Conservation (phyloP, 2,797 vertebrate genomes). For the Chiroxiphia lanceolata region DNA sequence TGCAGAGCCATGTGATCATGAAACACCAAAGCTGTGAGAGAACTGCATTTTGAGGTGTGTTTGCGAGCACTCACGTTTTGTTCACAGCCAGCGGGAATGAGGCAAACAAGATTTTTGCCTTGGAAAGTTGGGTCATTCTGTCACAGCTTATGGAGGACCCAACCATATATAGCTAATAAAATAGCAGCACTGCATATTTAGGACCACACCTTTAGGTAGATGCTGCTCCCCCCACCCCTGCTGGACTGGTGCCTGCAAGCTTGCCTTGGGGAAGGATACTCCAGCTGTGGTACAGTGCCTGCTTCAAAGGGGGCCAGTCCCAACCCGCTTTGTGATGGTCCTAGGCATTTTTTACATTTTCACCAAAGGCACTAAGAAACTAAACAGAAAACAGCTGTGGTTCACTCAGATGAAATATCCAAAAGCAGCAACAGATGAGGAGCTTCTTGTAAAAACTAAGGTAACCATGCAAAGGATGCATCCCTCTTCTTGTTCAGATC, state of each 20-base stretch:
- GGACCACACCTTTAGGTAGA: background rate
- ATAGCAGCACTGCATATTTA: background rate
- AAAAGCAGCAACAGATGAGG: background rate
- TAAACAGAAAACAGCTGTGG: background rate
- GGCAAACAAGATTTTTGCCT: background rate
- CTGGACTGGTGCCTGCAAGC: background rate
- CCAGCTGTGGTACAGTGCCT: background rate
- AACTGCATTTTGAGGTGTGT: fast-evolving
- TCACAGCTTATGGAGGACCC: background rate
- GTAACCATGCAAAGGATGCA: background rate
- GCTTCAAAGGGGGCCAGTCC: background rate
- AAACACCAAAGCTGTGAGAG: background rate
- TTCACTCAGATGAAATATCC: background rate
- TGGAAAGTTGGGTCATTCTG: background rate
- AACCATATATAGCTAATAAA: background rate
- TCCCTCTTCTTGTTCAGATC: background rate
- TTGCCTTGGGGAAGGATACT: background rate
- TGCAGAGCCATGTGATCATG: background rate
- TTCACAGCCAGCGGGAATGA: background rate
- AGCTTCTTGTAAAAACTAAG: background rate
- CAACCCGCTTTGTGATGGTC: background rate
- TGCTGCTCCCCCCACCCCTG: background rate
- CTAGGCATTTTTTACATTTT: background rate
- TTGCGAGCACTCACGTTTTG: background rate
- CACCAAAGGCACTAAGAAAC: background rate